Conservation (phyloP, 2,888 invertebrate genomes). For the Operophtera brumata region DNA sequence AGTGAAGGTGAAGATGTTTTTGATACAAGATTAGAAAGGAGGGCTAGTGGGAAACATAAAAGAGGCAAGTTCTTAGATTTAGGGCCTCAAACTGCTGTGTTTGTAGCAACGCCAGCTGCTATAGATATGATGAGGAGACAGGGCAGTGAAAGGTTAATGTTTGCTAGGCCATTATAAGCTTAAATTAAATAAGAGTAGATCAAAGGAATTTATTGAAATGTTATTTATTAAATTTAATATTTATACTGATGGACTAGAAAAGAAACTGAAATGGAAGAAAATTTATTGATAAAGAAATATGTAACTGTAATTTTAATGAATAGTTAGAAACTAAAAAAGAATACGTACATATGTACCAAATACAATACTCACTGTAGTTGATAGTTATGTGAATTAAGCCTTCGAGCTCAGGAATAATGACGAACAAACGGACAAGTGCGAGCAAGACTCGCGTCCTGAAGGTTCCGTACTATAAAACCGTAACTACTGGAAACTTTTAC, state of each 20-base stretch:
- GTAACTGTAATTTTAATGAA: background rate
- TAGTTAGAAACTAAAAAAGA: background rate
- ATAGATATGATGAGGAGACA: constrained; percentile 73
- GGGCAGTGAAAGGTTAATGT: constrained; percentile 69
- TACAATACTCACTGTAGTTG: constrained; percentile 29
- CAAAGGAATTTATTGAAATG: constrained; percentile 4
- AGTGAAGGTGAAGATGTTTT: constrained; percentile 74
- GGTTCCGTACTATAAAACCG: too few relatives aligned
- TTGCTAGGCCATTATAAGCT: constrained; percentile 62
- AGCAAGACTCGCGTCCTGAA: too few relatives aligned
- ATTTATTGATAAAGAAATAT: background rate
- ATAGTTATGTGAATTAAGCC: background rate
- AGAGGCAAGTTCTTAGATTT: constrained; percentile 68
- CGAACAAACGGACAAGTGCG: too few relatives aligned
- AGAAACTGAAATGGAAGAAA: background rate
- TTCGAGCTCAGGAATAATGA: too few relatives aligned
- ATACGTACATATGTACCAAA: constrained; percentile 27
- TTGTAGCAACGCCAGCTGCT: constrained; percentile 65
- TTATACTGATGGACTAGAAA: background rate
- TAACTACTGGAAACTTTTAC: too few relatives aligned
- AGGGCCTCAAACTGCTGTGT: constrained; percentile 65
- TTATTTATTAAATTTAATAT: constrained; percentile 21
- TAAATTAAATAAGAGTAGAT: background rate
- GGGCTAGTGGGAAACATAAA: constrained; percentile 56
- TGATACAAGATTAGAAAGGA: constrained; percentile 63